Conservation (phyloP, 37 sponge, comb jelly and placozoan genomes). For the Sycon ciliatum region DNA sequence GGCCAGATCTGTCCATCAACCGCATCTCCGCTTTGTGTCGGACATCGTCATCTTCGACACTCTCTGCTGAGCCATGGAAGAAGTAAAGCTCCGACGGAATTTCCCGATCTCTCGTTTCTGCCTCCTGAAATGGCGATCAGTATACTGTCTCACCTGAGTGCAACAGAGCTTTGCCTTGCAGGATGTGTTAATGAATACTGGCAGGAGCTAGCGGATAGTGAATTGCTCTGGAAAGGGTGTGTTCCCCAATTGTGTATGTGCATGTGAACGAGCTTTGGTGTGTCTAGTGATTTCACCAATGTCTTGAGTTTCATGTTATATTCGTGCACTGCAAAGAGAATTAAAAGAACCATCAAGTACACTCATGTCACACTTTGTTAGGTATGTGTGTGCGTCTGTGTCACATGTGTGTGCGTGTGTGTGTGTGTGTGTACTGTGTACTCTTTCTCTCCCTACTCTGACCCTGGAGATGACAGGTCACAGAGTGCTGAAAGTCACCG, state of each 20-base stretch:
- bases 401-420: not conserved
- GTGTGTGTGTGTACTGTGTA: not conserved
- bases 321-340: no score
- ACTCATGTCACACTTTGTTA: no score
- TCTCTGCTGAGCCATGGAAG: no score
- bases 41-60: no score
- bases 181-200: conserved; percentile 71
- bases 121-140: conserved; percentile 72
- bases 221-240: conserved; percentile 65
- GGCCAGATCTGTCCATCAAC: no score
- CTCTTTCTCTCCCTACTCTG: not conserved
- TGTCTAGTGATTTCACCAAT: no score
- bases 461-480: not conserved
- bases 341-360: no score
- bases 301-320: no score
- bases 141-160: conserved; percentile 64
- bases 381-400: no score
- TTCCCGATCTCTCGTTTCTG: no score
- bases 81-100: no score
- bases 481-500: conserved; percentile 29
- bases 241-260: not conserved
- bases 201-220: conserved; percentile 52
- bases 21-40: no score
- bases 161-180: conserved; percentile 77
- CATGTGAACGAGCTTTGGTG: not conserved